Base-by-base conservation (phyloP, 2,888 invertebrate species). In the Capitulum mitella region DNA sequence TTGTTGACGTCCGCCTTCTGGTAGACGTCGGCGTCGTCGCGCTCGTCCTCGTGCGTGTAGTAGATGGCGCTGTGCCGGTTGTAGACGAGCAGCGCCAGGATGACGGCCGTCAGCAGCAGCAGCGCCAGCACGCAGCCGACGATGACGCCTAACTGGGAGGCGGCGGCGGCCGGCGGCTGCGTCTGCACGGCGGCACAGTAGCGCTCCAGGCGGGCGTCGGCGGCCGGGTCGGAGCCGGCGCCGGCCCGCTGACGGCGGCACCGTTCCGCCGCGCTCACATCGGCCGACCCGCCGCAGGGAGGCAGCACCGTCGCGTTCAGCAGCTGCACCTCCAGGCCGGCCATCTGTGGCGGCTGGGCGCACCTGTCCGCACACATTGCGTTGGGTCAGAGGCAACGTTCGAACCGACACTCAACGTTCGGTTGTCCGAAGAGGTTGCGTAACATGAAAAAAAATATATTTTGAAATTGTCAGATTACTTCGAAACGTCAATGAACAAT, bases 41-140 rank as follows among this genome's bases (percentile, higher is more conserved):
- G 86, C 81, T 91, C 90, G 84, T 92, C 92, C 85, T 93, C 93
- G 84, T 92, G 90, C 19, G 93, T 93, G 85, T 93, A 93, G 86
- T 93, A 93, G 77, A 90, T 89, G 8, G 91, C 91, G 8, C 91
- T 90, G 80, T 90, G 90, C 74, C 91, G 88, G 82, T 91, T 90
- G 83, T 91, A 92, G 83, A 90, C 89, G 78, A 92, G 86, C 3
- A 89, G 89, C 34, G 83, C 82, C 0, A 88, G 86, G 29, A 88
- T 84, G 19, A 88, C 86, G 78, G 87, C 85, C 46, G 87, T 86
- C 74, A 89, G 84, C 58, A 88, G 84, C 32, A 88, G 84, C 79
- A 89, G 88, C 1, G 90, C 87, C 74, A 84, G 82, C 26, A 84
- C 81, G 3, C 90, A 88, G 58, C 89, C 88, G 5, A 88, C 88